These are phyloP conservation scores for Tiliacea aurago DNA, from an alignment of 2,888 invertebrate species.

Conservation along the genomic window DNA sequence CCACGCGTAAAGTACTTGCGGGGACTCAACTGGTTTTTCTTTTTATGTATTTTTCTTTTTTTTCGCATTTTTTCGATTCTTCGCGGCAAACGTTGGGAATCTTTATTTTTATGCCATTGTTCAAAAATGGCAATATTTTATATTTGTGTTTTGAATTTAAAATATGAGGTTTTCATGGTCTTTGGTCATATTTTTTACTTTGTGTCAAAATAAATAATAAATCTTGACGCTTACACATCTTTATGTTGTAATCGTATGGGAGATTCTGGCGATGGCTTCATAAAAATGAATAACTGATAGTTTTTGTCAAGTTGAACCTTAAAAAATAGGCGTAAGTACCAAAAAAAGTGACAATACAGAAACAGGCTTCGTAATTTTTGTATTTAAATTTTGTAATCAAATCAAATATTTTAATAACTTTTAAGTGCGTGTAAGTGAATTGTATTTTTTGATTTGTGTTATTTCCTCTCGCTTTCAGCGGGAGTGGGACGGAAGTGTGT, in stretches of 20 bases:
- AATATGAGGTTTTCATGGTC: conserved; percentile 33
- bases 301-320: conserved; percentile 8
- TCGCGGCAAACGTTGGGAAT: conserved; percentile 42
- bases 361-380: neutral
- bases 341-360: neutral
- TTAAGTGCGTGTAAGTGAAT: neutral
- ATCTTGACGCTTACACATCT: conserved; percentile 26
- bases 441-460: too few species aligned
- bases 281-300: neutral
- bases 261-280: conserved; percentile 6
- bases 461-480: too few species aligned
- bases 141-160: conserved; percentile 41
- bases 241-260: conserved; percentile 2
- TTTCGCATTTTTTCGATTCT: conserved; percentile 61
- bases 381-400: neutral
- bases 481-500: too few species aligned
- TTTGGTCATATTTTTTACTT: conserved; percentile 40
- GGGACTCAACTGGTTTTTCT: conserved; percentile 71
- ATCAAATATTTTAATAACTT: neutral
- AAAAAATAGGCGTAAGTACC: neutral
- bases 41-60: conserved; percentile 65
- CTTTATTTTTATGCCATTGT: conserved; percentile 60
- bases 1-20: conserved; percentile 80
- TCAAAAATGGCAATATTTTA: conserved; percentile 58
- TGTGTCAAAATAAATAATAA: conserved; percentile 27